Base-by-base conservation (phyloP, 2,888 invertebrate species). In the Acholoe squamosa region DNA sequence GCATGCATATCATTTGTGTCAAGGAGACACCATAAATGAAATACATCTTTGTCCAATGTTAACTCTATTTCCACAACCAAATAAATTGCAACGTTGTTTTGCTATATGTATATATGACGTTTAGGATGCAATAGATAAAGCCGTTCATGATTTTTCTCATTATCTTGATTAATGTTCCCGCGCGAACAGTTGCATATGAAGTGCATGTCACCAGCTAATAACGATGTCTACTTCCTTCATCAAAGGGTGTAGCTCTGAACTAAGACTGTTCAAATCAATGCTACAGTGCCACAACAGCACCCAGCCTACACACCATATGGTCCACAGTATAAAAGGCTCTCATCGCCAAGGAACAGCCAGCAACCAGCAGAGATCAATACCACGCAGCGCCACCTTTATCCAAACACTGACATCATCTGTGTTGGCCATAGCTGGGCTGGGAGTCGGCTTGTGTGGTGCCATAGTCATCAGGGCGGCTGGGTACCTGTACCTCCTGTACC, bases 321-420 rank as follows among this genome's bases (percentile, higher is more conserved):
- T n/a, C n/a, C 61, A 19, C 19, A 19, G 61, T 61, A 61, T 61
- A 61, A 61, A 61, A 61, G 61, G 61, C 61, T 61, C 61, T 19
- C 61, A 7, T 19, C 76, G 16, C 28, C 31, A 76, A 31, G 76
- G 31, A 76, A 25, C 31, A 7, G 80, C 33, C 80, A n/a, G 10
- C 22, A 80, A 33, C 80, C 19, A 43, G 80, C 33, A 43, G 43
- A 43, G 80, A 80, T 80, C 80, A 43, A 80, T 80, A 80, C 16
- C 33, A 33, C 43, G 76, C 76, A 33, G 43, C 80, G 80, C 80
- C 80, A 80, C 80, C 80, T 80, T 19, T n/a, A 33, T 5, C 43
- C 43, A 43, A 14, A 43, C 80, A 34, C 80, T 34, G 80, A 80
- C 80, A 80, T 22, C 80, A 80, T 76, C 76, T 22, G 22, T 22